These are phyloP conservation scores for Allacma fusca DNA, from an alignment of 2,888 invertebrate species.

Conservation along the genomic window DNA sequence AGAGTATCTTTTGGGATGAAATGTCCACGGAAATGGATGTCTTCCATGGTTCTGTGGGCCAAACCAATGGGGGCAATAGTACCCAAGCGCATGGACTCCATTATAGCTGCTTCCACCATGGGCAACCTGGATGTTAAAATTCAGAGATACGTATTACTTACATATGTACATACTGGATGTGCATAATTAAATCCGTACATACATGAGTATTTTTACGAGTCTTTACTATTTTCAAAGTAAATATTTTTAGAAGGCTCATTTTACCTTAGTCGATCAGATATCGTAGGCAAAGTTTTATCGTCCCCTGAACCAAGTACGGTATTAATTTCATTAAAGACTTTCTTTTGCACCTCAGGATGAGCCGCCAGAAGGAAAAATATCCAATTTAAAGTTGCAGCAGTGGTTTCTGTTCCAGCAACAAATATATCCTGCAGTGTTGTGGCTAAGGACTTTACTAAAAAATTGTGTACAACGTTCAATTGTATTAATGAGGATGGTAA, in stretches of 20 bases:
- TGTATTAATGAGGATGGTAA: too few relatives aligned
- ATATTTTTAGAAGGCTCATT: too few relatives aligned
- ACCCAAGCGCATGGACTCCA: slow-evolving; percentile 50
- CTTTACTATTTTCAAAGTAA: too few relatives aligned
- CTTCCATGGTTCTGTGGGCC: slow-evolving; percentile 48
- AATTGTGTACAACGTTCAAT: too few relatives aligned
- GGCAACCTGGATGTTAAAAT: slow-evolving; percentile 46
- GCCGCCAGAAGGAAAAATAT: slow-evolving; percentile 46
- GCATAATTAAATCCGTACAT: too few relatives aligned
- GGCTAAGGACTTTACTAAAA: slow-evolving; percentile 49
- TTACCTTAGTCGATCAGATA: not conserved
- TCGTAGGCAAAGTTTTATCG: not conserved
- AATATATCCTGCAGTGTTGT: slow-evolving; percentile 53
- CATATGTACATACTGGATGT: not conserved
- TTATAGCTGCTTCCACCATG: slow-evolving; percentile 50
- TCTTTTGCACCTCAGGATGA: slow-evolving; percentile 46
- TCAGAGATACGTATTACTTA: too few relatives aligned
- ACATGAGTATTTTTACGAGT: too few relatives aligned
- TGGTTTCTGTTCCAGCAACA: slow-evolving; percentile 54
- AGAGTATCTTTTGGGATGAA: slow-evolving; percentile 52
- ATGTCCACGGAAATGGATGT: slow-evolving; percentile 41
- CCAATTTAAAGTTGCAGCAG: slow-evolving; percentile 52
- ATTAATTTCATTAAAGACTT: slow-evolving; percentile 44
- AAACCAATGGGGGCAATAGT: slow-evolving; percentile 56
- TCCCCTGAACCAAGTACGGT: not conserved